Evolutionary conservation across 2,888 invertebrate genomes (phyloP).

Genomic region (Andrena trimmerana): DNA sequence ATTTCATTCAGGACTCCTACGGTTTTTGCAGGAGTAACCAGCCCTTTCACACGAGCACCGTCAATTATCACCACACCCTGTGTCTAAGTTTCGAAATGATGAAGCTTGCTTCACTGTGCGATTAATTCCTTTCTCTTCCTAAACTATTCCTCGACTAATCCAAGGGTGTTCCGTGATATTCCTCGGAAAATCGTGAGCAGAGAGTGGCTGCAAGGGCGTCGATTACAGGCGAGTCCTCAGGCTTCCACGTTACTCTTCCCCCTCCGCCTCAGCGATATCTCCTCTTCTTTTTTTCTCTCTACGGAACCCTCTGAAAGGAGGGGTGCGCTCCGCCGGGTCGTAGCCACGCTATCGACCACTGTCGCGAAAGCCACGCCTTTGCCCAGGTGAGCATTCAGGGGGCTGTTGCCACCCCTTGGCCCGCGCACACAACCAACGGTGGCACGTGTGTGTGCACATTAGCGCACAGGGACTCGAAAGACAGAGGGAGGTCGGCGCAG

Average conservation of each 20-base stretch:
- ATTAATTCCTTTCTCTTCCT: too few species aligned
- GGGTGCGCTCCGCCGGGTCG: conserved; percentile 68
- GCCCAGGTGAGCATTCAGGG: conserved; percentile 82
- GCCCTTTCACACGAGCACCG: too few species aligned
- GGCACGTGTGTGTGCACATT: background rate
- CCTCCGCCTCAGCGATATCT: conserved; percentile 18
- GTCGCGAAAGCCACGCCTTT: conserved; percentile 83
- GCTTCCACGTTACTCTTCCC: conserved; percentile 37
- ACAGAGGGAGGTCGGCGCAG: background rate
- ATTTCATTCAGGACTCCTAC: too few species aligned
- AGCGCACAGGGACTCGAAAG: conserved; percentile 7
- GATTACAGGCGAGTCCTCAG: conserved; percentile 65
- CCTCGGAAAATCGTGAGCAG: background rate
- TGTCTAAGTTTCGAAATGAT: background rate
- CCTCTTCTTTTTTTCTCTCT: conserved; percentile 34
- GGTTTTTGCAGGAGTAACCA: too few species aligned
- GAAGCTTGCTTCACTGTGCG: too few species aligned
- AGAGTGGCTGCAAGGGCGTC: conserved; percentile 52
- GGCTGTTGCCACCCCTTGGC: conserved; percentile 71
- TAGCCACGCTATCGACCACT: conserved; percentile 81
- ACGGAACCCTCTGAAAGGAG: conserved; percentile 29
- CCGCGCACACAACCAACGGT: conserved; percentile 6
- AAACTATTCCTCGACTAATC: background rate
- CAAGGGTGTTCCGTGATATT: background rate
- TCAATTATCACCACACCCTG: too few species aligned